A percentile compares a stretch with the other conserved stretches of the same genome.
These are phyloP conservation scores for Tribolium castaneum DNA, from an alignment of 1,140 invertebrate genomes.

Conservation along the genomic window DNA sequence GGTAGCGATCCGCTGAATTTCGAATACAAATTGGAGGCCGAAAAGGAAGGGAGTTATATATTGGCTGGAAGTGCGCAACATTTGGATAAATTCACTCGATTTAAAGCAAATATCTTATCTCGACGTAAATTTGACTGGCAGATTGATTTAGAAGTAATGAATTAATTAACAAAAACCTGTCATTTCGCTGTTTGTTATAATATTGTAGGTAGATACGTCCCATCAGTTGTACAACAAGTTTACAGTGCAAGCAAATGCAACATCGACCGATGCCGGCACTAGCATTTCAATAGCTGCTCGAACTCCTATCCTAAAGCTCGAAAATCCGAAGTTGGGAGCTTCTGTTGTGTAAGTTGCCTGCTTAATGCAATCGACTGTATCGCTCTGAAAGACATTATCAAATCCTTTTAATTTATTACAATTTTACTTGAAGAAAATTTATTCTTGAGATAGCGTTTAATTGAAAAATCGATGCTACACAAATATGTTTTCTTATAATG, in stretches of 20 bases:
- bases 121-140: slow-evolving; percentile 57
- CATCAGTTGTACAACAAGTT: slow-evolving; percentile 63
- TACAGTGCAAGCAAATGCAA: slow-evolving; percentile 52
- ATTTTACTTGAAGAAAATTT: slow-evolving; percentile 38
- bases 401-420: slow-evolving; percentile 28
- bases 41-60: slow-evolving; percentile 41
- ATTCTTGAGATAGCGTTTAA: slow-evolving; percentile 43
- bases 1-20: slow-evolving; percentile 49
- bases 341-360: slow-evolving; percentile 55
- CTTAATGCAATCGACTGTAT: slow-evolving; percentile 26
- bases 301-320: slow-evolving; percentile 58
- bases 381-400: slow-evolving; percentile 30
- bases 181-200: background rate
- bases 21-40: slow-evolving; percentile 41
- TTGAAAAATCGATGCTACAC: slow-evolving; percentile 45
- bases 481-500: slow-evolving; percentile 43
- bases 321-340: slow-evolving; percentile 55
- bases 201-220: slow-evolving; percentile 65
- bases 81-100: slow-evolving; percentile 51
- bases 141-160: slow-evolving; percentile 55
- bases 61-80: slow-evolving; percentile 48
- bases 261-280: slow-evolving; percentile 39
- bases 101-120: slow-evolving; percentile 49
- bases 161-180: background rate
- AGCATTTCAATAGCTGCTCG: slow-evolving; percentile 52